Base-by-base conservation (phyloP, 2,888 invertebrate species). In the Leucozona laternaria region DNA sequence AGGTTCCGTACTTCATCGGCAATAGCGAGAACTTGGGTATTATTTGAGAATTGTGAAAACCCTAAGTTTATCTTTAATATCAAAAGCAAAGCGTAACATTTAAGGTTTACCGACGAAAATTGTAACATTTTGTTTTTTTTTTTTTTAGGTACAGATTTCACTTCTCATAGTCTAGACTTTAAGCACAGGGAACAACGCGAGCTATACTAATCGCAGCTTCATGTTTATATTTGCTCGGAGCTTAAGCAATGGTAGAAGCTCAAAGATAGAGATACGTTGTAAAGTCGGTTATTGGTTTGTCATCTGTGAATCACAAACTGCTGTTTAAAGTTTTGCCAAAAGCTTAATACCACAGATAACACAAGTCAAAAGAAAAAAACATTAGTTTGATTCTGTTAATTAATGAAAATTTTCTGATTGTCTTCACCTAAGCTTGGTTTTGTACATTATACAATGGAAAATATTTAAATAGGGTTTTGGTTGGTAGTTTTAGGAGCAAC, bases 1-100 rank as follows among this genome's bases (percentile, higher is more conserved):
- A 31, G 64, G 6, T 43, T 79, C 53, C 53, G 48, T 34, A 79
- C 50, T 4, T 66, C 40, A 2, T 66, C 43, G 1, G n/a, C 58
- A n/a, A 79, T 73, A 11, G 37, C 34, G 2, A 25, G 25, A n/a
- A 62, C n/a, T 43, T 25, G 25, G 10, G 8, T 43, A 43, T 25
- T 25, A 11, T 62, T 62, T 10, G 2, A 4, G 8, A n/a, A 25
- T n/a, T 62, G 62, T 22, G 40, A 43, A 43, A 25, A 10, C 1
- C 15, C 40, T 3, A 60, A 8, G 13, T 40, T n/a, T 15, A 43
- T 25, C 7, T 43, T 25, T 10, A 43, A 10, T 25, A 62, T 28
- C 10, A 40, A 43, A 8, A 62, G 10, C 5, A 40, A n/a, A 10
- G 20, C 22, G 40, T 4, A 25, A n/a, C 43, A 62, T 43, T 10